Evolutionary conservation across 2,113 vertebrate genomes (phyloP), one percentile per base, ranked within the genome.

Genomic region (Phaetusa simplex): DNA sequence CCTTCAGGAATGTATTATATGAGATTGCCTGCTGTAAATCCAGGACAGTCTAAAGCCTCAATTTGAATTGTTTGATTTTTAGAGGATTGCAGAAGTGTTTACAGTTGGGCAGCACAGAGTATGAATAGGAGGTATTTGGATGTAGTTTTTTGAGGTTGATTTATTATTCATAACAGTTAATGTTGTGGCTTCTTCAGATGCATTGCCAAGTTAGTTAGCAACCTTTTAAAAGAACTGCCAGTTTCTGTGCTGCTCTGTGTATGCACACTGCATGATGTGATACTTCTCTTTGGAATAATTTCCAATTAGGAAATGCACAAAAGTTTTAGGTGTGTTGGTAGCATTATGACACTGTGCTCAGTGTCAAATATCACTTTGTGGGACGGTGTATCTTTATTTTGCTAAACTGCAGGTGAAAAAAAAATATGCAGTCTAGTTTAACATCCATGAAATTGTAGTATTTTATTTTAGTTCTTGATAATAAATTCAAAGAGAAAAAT

Each of bases 281-380:
- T 82, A 21, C 24, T 85, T 87, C 49, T 52, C 79, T 53, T 59
- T 77, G 22, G 22, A 73, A 8, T 76, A 19, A 65, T 61, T 93
- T 93, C 61, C 80, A 74, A 19, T 96, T 96, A 84, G 93, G 55
- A 97, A 93, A 95, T 70, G 62, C 47, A 87, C 27, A 78, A 61
- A 70, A 72, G 32, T 67, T 97, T 95, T 95, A 72, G 52, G 56
- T 80, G 23, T 96, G 61, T 90, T 95, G 71, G 74, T 91, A 78
- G 72, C 0, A 0, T 94, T 97, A 89, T 42, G 77, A 84, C n/a
- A 83, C 42, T 67, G n/a, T 78, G 34, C 49, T 55, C 43, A 78
- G 38, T 89, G 58, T 91, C 59, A 93, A 62, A 77, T 73, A 58
- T 27, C 21, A 82, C 67, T 96, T 94, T 92, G 87, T 95, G 86